Base-by-base conservation (phyloP, 2,113 vertebrate genomes). In the Lanius ludovicianus region DNA sequence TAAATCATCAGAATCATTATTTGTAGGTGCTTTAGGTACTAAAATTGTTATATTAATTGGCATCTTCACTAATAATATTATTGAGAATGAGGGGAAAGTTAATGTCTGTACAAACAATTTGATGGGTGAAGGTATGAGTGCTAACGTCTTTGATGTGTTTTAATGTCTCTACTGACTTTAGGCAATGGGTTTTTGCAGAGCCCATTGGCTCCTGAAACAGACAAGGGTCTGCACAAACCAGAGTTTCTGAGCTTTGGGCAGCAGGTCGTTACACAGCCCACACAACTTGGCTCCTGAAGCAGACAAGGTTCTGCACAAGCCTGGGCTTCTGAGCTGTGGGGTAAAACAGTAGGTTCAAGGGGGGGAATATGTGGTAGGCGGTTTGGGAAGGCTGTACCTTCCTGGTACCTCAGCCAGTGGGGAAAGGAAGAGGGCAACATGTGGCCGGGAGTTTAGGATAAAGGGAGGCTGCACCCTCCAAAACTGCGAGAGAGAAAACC, bases 381-480 rank as follows among this genome's bases (percentile, higher is more conserved):
- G 22, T 47, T 46, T 1, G 0, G 23, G 49, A 39, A 47, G 59
- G 15, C n/a, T 64, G 15, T 2, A 19, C 28, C 22, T 33, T 46
- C 28, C 18, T 0, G 2, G 41, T 39, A 3, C 33, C 18, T 53
- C 28, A 28, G 28, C 21, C 49, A 73, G 1, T 3, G 28, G 28
- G 22, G 49, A 56, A 64, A 55, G 15, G 28, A 84, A 46, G 22
- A 39, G 33, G 27, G 28, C 15, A 64, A 9, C 2, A 1, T 10
- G 59, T 0, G 0, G 14, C n/a, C 0, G 0, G 28, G 69, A 64
- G 18, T 13, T 46, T 5, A 2, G 41, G 49, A 74, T 55, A 9
- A 55, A 74, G 6, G 49, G 23, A 55, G 41, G 18, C 18, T 46
- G 41, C 1, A 0, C 22, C 4, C 27, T 39, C 39, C 2, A 1